phyloP scores from a whole-genome alignment of 2,888 invertebrate genomes.

The Laspeyria flexula region DNA sequence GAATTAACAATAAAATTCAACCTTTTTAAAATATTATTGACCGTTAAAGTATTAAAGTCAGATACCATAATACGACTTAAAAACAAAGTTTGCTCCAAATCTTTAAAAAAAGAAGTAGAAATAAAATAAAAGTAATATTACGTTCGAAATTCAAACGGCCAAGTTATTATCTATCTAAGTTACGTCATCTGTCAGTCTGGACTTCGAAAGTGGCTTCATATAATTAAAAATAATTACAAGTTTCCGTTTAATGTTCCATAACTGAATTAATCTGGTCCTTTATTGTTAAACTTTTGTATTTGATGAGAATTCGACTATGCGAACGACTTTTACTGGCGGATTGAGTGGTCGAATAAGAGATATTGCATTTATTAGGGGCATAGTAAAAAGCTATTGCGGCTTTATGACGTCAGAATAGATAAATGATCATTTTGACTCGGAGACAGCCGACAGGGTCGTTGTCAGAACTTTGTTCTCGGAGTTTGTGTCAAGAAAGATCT shows the following conservation, averaged over 20 bases:
- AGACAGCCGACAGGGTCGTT: too few species aligned
- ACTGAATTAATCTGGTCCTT: slow-evolving; percentile 33
- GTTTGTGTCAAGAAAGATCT: too few species aligned
- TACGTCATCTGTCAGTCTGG: slow-evolving; percentile 4
- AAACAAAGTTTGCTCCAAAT: too few species aligned
- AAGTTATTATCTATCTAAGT: slow-evolving; percentile 2
- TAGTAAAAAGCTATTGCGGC: slow-evolving; percentile 5
- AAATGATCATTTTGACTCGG: neutral
- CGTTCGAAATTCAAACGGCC: neutral
- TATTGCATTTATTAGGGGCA: slow-evolving; percentile 19
- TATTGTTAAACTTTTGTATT: slow-evolving; percentile 41
- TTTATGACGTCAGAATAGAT: neutral
- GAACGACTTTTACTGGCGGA: slow-evolving; percentile 25
- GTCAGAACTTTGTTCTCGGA: too few species aligned
- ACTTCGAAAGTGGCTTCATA: neutral
- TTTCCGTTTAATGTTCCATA: slow-evolving; percentile 31
- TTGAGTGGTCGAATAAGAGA: slow-evolving; percentile 16
- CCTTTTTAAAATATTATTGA: too few species aligned
- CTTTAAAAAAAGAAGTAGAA: too few species aligned
- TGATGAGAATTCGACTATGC: slow-evolving; percentile 19
- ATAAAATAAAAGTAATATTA: too few species aligned
- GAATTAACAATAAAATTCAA: too few species aligned
- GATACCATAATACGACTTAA: too few species aligned
- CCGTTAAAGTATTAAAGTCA: too few species aligned
- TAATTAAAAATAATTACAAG: slow-evolving; percentile 30